Evolutionary conservation across 1,140 invertebrate species (phyloP).

Genomic region (Arion vulgaris): DNA sequence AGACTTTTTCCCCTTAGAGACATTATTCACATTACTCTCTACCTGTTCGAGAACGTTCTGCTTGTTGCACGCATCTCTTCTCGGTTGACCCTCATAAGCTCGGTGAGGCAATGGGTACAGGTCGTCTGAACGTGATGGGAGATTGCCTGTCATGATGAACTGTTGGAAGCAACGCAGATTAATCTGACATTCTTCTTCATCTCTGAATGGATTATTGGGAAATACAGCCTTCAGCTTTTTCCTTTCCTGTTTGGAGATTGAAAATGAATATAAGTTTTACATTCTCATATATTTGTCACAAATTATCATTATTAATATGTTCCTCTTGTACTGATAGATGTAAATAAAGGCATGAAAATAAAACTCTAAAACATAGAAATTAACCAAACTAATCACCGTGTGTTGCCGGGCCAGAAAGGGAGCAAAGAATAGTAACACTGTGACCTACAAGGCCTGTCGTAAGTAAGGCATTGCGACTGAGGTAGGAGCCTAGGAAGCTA

Average conservation of each 20-base stretch:
- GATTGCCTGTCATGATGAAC: slow-evolving; percentile 54
- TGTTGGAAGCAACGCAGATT: slow-evolving; percentile 85
- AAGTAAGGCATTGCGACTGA: too few relatives aligned
- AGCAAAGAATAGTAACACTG: too few relatives aligned
- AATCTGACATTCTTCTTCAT: slow-evolving; percentile 82
- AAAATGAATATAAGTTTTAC: not conserved
- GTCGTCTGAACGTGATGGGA: slow-evolving; percentile 40
- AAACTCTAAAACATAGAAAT: too few relatives aligned
- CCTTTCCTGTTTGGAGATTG: slow-evolving; percentile 78
- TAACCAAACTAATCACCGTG: too few relatives aligned
- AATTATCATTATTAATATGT: too few relatives aligned
- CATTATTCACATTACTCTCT: not conserved
- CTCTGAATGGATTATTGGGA: slow-evolving; percentile 83
- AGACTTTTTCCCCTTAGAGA: not conserved
- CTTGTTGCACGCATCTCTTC: not conserved
- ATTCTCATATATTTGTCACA: not conserved
- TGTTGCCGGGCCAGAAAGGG: too few relatives aligned
- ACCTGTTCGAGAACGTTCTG: slow-evolving; percentile 6
- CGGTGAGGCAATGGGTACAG: slow-evolving; percentile 58
- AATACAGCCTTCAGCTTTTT: slow-evolving; percentile 86
- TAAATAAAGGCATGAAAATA: too few relatives aligned
- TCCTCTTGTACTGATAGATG: too few relatives aligned
- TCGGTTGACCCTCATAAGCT: slow-evolving; percentile 50
- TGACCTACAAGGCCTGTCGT: too few relatives aligned
- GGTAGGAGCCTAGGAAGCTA: too few relatives aligned